Conservation (phyloP, 37 sponge, comb jelly and placozoan species). For the Cladorhizidae sp. region DNA sequence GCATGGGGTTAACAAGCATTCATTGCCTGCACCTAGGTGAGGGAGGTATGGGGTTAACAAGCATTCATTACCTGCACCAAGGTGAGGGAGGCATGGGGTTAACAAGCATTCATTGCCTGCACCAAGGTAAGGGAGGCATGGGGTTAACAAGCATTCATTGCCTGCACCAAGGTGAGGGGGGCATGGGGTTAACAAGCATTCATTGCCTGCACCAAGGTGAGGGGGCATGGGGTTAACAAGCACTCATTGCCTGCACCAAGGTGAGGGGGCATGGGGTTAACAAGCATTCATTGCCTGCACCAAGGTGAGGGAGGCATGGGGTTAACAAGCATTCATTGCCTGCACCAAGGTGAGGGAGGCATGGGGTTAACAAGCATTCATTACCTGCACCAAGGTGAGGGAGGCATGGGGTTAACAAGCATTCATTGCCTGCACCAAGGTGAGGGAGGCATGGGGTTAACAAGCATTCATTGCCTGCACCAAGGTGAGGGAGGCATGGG, state of each 20-base stretch:
- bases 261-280: slow-evolving; percentile 87
- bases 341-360: no score
- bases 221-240: neutral
- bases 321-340: no score
- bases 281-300: slow-evolving; percentile 88
- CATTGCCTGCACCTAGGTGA: slow-evolving; percentile 85
- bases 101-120: slow-evolving; percentile 84
- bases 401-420: neutral
- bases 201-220: slow-evolving; percentile 86
- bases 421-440: no score
- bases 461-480: slow-evolving; percentile 88
- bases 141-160: neutral
- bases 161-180: no score
- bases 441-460: slow-evolving; percentile 87
- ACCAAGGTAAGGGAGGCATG: slow-evolving; percentile 56
- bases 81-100: slow-evolving; percentile 90
- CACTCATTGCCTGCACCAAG: no score
- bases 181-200: slow-evolving; percentile 86
- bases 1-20: slow-evolving; percentile 86
- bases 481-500: slow-evolving; percentile 31
- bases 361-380: slow-evolving; percentile 79
- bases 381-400: slow-evolving; percentile 83
- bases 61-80: no score
- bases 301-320: slow-evolving; percentile 31
- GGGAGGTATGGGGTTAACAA: neutral